phyloP scores from a whole-genome alignment of 2,797 vertebrate species.

The Anabacerthia variegaticeps region DNA sequence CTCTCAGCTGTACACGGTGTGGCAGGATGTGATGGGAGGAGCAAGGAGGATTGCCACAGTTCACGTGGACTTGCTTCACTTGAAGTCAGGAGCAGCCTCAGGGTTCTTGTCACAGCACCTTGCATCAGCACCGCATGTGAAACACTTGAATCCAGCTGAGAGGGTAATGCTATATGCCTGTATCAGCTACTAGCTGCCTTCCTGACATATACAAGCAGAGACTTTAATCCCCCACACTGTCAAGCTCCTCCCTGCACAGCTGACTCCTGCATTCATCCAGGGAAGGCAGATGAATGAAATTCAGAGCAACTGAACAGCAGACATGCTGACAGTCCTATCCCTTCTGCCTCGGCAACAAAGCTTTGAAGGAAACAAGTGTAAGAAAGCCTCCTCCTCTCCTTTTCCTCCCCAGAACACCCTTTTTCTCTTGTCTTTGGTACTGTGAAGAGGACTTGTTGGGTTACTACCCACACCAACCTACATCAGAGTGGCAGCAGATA shows the following conservation, averaged over 20 bases:
- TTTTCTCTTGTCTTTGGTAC: not conserved
- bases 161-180: not conserved
- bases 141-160: not conserved
- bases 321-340: not conserved
- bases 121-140: not conserved
- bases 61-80: not conserved
- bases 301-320: not conserved
- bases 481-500: not conserved
- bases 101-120: not conserved
- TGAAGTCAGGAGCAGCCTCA: not conserved
- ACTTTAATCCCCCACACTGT: not conserved
- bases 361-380: not conserved
- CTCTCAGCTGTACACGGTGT: not conserved
- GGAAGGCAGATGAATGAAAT: not conserved
- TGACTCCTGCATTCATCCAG: not conserved
- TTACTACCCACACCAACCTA: not conserved
- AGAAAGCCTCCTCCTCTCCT: not conserved
- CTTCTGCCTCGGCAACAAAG: not conserved
- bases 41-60: not conserved
- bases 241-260: not conserved
- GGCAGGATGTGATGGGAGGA: slow-evolving; percentile 7
- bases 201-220: not conserved
- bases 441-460: not conserved
- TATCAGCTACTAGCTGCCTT: not conserved
- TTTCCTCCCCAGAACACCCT: not conserved